These are phyloP conservation scores for Sebastes hubbsi DNA, from an alignment of 2,797 vertebrate genomes.

Conservation along the genomic window DNA sequence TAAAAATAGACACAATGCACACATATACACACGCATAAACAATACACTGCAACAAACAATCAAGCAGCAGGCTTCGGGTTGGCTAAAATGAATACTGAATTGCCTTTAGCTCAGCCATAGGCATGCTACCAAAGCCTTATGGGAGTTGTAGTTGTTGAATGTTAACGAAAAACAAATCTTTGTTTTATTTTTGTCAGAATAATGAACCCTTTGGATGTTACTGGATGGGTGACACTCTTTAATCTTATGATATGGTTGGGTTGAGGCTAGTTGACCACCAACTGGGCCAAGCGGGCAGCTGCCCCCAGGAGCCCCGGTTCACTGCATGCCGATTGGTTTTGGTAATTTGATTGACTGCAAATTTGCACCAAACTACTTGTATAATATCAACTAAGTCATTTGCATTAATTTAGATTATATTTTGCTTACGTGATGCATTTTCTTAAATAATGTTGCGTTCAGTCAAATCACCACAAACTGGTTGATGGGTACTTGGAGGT, in stretches of 20 bases:
- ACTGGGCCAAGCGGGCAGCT: not conserved
- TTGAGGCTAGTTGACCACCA: not conserved
- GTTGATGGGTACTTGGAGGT: too few species aligned
- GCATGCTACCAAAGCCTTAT: not conserved
- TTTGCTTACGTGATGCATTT: not conserved
- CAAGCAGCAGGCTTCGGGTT: not conserved
- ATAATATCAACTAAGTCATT: not conserved
- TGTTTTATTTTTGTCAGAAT: not conserved
- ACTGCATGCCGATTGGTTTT: not conserved
- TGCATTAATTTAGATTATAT: not conserved
- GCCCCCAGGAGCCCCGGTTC: not conserved
- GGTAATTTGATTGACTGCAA: not conserved
- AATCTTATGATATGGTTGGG: not conserved
- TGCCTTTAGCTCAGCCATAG: not conserved
- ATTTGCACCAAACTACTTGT: not conserved
- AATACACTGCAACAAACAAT: not conserved
- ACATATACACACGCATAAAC: not conserved
- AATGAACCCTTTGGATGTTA: not conserved
- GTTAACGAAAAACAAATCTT: not conserved
- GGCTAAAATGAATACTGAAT: not conserved
- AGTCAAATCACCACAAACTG: too few species aligned
- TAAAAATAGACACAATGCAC: slow-evolving; percentile 45
- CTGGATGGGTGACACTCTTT: not conserved
- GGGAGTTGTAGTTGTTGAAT: not conserved
- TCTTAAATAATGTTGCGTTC: not conserved